Evolutionary conservation across 2,113 vertebrate genomes (phyloP), one percentile per base, ranked within the genome.

Genomic region (Chloebia gouldiae): DNA sequence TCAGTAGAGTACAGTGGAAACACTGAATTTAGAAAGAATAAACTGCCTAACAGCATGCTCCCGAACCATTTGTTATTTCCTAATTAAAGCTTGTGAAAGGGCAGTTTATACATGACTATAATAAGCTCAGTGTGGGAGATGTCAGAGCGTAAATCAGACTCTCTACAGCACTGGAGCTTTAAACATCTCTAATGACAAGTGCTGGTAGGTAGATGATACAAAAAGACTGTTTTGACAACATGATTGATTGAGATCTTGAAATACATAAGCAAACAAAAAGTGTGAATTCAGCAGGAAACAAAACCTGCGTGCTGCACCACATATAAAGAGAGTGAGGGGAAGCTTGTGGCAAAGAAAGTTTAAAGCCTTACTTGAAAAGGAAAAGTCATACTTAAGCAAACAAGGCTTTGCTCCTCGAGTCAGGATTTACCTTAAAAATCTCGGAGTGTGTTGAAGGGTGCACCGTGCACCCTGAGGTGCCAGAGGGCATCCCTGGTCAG

Each of bases 141-240:
- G 87, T 78, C 90, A 92, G 57, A 93, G 70, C 73, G 66, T 93
- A 97, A 95, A 96, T 94, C 81, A 95, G 69, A 21, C 72, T 94
- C 85, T 92, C 42, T 95, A 75, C 84, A 93, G 50, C 70, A 95
- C 37, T 78, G 77, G 93, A 86, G 60, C 54, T 96, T 97, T 93
- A 91, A 97, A 92, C 64, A 83, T 81, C 49, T 91, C 81, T 85
- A 73, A 92, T 97, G 93, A 93, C 44, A 95, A 80, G 76, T 95
- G 86, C 82, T 47, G 40, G 86, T 97, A 96, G 76, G 92, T 95
- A 57, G 83, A 96, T 87, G 86, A 94, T 97, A 90, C 71, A 95
- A 97, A 81, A 96, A 96, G 96, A 40, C 82, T 96, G 50, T 94
- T 96, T 97, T 97, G 92, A 94, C 89, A 97, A 88, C 78, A 72